Evolutionary conservation across 2,113 vertebrate species (phyloP).

Genomic region (Periophthalmodon schlosseri): DNA sequence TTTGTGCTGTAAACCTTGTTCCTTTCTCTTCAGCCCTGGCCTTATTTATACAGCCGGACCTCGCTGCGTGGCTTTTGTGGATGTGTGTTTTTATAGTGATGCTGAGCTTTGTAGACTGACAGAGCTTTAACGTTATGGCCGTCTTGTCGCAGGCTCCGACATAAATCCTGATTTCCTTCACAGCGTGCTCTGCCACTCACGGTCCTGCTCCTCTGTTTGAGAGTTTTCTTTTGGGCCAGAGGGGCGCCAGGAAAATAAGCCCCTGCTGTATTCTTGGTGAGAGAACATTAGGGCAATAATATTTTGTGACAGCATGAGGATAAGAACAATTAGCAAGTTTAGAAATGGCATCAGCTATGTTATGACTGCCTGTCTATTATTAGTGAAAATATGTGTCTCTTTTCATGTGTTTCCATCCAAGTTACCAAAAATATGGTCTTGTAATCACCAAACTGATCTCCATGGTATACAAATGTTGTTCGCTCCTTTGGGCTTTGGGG

Average conservation of each 20-base stretch:
- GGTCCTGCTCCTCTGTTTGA: slow-evolving; percentile 41
- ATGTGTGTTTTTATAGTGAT: slow-evolving; percentile 31
- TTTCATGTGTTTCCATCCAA: no score
- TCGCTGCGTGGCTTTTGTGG: slow-evolving; percentile 9
- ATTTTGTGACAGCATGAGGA: slow-evolving; percentile 68
- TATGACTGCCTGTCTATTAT: neutral
- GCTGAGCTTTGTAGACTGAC: slow-evolving; percentile 45
- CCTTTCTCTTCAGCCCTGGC: neutral
- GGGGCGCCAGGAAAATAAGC: slow-evolving; percentile 27
- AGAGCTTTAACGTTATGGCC: slow-evolving; percentile 48
- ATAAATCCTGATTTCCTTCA: slow-evolving; percentile 71
- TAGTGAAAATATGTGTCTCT: neutral
- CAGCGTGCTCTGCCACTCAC: slow-evolving; percentile 67
- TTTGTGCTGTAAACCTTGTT: slow-evolving; percentile 34
- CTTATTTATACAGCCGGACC: slow-evolving; percentile 21
- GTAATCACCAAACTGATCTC: no score
- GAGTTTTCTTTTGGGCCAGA: slow-evolving; percentile 52
- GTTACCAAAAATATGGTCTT: no score
- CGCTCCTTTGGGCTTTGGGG: no score
- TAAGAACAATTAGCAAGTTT: slow-evolving; percentile 66
- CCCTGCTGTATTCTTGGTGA: slow-evolving; percentile 64
- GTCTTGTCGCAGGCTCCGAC: slow-evolving; percentile 39
- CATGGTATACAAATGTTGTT: no score
- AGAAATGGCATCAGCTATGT: neutral
- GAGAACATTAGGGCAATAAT: slow-evolving; percentile 59